Percentiles rank a stretch among this genome's conserved stretches.
Conservation (phyloP, 2,797 vertebrate species). For the Lutjanus argentimaculatus region DNA sequence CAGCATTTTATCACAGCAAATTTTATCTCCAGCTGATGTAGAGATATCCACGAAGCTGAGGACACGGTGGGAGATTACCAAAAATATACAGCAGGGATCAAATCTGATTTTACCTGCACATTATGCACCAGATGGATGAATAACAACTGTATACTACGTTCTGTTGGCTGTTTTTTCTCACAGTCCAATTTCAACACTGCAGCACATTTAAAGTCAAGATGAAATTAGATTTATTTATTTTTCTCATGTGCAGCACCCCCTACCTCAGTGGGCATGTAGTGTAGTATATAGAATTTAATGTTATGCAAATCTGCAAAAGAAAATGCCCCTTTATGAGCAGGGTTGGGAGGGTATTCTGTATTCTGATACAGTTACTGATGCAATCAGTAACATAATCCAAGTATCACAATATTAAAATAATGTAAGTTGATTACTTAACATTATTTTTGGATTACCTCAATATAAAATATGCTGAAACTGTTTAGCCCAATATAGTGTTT, state of each 20-base stretch:
- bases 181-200: slow-evolving; percentile 21
- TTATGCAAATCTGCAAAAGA: not conserved
- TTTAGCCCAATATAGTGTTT: no score
- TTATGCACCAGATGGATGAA: slow-evolving; percentile 35
- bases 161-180: slow-evolving; percentile 38
- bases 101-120: slow-evolving; percentile 54
- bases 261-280: not conserved
- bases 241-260: not conserved
- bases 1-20: slow-evolving; percentile 75
- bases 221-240: slow-evolving; percentile 5
- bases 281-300: not conserved
- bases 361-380: no score
- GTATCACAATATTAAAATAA: no score
- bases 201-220: slow-evolving; percentile 25
- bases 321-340: not conserved
- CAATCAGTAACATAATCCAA: no score
- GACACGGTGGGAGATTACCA: slow-evolving; percentile 56
- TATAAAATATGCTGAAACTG: no score
- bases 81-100: slow-evolving; percentile 58
- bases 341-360: no score
- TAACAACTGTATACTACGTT: slow-evolving; percentile 24
- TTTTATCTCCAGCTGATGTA: slow-evolving; percentile 75
- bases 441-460: no score
- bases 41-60: slow-evolving; percentile 56
- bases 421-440: no score